These are phyloP conservation scores for Phaethon lepturus DNA, from an alignment of 2,113 vertebrate species.

Conservation along the genomic window DNA sequence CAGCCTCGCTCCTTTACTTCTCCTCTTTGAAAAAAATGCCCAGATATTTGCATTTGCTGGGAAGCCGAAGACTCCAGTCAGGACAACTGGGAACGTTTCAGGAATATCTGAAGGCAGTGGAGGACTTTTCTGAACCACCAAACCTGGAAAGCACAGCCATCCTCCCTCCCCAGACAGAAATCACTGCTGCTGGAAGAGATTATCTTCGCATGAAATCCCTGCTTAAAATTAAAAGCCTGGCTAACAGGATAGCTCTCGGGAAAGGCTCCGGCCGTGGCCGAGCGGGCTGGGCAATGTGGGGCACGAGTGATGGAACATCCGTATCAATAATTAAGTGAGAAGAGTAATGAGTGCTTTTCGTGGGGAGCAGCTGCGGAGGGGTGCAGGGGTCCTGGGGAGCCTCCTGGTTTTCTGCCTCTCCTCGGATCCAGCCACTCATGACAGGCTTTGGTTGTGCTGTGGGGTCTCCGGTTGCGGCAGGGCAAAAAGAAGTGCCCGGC, in stretches of 20 bases:
- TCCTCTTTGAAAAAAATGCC: not conserved
- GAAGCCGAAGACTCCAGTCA: not conserved
- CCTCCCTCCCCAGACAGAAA: not conserved
- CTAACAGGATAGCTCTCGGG: not conserved
- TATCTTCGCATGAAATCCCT: not conserved
- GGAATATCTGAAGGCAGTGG: not conserved
- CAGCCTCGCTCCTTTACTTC: not conserved
- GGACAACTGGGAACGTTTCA: not conserved
- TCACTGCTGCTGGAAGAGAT: not conserved
- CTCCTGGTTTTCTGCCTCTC: not conserved
- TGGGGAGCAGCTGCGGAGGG: not conserved
- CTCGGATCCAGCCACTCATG: rapidly evolving
- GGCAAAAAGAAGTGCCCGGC: rapidly evolving
- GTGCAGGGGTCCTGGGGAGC: not conserved
- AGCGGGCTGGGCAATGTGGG: not conserved
- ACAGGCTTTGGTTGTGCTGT: not conserved
- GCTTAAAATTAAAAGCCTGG: not conserved
- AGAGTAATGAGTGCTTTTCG: not conserved
- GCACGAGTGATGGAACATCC: not conserved
- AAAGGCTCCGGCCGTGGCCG: rapidly evolving
- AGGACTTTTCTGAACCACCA: not conserved
- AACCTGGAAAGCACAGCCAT: not conserved
- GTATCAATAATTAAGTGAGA: not conserved
- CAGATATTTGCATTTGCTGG: not conserved
- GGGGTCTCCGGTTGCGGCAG: not conserved